phyloP scores from a whole-genome alignment of 2,113 vertebrate species.

The Pedetes capensis region DNA sequence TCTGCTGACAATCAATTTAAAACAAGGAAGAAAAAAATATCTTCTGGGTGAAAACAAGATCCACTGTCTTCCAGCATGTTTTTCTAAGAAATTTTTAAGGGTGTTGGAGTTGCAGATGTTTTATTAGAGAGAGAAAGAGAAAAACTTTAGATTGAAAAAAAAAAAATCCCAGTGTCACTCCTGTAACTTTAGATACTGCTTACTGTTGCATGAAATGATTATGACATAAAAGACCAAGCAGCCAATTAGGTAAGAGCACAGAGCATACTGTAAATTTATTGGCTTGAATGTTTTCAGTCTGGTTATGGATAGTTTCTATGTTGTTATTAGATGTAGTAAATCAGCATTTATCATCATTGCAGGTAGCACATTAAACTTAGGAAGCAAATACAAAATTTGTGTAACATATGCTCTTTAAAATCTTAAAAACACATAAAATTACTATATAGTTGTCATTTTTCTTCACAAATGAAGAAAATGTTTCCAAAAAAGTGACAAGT shows the following conservation, averaged over 20 bases:
- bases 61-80: conserved; percentile 47
- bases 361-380: background rate
- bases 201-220: conserved; percentile 65
- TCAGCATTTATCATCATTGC: no score
- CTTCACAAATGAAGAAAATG: background rate
- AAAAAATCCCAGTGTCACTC: conserved; percentile 42
- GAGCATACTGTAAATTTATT: background rate
- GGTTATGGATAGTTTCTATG: conserved; percentile 21
- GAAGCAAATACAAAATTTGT: background rate
- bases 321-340: background rate
- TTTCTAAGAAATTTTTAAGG: conserved; percentile 52
- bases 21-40: background rate
- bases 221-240: conserved; percentile 65
- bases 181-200: conserved; percentile 29
- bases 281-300: background rate
- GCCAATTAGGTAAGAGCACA: conserved; percentile 56
- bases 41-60: conserved; percentile 51
- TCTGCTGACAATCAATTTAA: conserved; percentile 45
- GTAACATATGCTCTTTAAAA: background rate
- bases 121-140: conserved; percentile 45
- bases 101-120: conserved; percentile 52
- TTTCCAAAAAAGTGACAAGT: background rate
- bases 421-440: background rate
- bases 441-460: background rate
- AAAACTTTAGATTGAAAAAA: conserved; percentile 55